Conservation (phyloP, 2,888 invertebrate genomes). For the Galerucella nymphaeae region DNA sequence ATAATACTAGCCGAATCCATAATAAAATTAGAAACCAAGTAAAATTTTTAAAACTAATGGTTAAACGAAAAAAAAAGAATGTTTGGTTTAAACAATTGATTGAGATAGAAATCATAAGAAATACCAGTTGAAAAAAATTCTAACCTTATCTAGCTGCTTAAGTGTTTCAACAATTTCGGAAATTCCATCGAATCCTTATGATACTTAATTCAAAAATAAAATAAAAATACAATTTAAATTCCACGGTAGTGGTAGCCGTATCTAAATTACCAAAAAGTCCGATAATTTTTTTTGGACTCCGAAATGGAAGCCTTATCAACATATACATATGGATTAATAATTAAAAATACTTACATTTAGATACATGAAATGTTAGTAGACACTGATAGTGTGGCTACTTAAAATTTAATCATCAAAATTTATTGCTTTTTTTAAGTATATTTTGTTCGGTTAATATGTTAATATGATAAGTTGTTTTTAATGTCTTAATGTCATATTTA, state of each 20-base stretch:
- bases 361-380: conserved; percentile 10
- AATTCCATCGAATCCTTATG: not conserved
- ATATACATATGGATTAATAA: conserved; percentile 28
- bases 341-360: conserved; percentile 25
- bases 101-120: no score
- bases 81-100: no score
- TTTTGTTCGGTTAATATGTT: not conserved
- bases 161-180: no score
- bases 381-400: conserved; percentile 24
- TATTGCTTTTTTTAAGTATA: conserved; percentile 2
- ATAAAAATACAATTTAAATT: conserved; percentile 20
- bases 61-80: no score
- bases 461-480: not conserved
- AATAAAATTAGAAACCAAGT: no score
- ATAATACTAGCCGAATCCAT: no score
- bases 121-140: no score
- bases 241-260: conserved; percentile 20
- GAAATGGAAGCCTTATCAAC: conserved; percentile 25
- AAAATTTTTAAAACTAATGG: no score
- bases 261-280: conserved; percentile 21
- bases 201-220: conserved; percentile 15
- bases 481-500: conserved; percentile 1
- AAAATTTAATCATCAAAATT: not conserved
- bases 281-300: conserved; percentile 19
- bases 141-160: no score